Conservation (phyloP, 2,888 invertebrate genomes). For the Petrophora chlorosata region DNA sequence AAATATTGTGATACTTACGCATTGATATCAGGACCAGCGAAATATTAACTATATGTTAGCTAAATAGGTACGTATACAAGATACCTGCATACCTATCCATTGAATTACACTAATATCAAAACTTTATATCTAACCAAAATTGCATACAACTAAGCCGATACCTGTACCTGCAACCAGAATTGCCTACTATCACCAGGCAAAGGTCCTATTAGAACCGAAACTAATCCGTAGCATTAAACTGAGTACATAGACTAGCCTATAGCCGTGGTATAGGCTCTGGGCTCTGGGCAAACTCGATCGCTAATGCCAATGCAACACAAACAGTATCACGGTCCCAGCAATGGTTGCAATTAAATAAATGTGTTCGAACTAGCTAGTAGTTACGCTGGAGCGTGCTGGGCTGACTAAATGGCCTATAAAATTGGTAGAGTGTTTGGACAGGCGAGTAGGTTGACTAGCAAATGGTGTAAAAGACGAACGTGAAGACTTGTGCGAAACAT, state of each 20-base stretch:
- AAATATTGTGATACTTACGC: no score
- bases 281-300: conserved; percentile 10
- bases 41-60: no score
- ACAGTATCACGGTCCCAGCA: conserved; percentile 42
- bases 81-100: no score
- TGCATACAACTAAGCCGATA: no score
- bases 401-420: conserved; percentile 61
- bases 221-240: conserved; percentile 3
- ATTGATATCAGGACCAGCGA: no score
- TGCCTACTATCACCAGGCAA: background rate
- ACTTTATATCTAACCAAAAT: no score
- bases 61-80: no score
- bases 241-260: background rate
- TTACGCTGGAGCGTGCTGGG: conserved; percentile 52
- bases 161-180: background rate
- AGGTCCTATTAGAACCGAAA: conserved; percentile 3
- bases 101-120: no score
- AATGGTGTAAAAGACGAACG: background rate
- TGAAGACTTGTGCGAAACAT: no score
- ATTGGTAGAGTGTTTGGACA: conserved; percentile 39
- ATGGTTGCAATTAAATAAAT: conserved; percentile 61
- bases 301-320: conserved; percentile 32
- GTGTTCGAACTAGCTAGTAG: conserved; percentile 45
- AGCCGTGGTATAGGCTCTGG: background rate
- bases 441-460: conserved; percentile 1